Evolutionary conservation across 2,113 vertebrate species (phyloP), one percentile per base, ranked within the genome.

Genomic region (Myxocyprinus asiaticus): DNA sequence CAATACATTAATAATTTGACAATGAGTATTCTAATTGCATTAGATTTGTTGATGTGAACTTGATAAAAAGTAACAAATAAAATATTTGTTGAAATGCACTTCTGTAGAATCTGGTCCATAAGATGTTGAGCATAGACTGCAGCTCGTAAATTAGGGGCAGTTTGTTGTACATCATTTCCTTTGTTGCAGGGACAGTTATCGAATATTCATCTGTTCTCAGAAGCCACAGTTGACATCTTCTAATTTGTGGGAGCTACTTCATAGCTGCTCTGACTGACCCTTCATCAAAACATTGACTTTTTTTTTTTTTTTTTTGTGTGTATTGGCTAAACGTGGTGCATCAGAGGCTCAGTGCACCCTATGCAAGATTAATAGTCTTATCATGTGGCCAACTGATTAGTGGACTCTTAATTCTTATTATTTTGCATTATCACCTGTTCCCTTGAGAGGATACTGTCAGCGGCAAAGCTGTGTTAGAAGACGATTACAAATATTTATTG

Each of bases 401-500:
- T 90, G 90, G 88, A 88, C 87, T 92, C 90, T 92, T 91, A 92
- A 91, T 90, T 87, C 90, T 90, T 91, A 93, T 93, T 91, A 93
- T 89, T 91, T 88, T 84, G 89, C 90, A 90, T 92, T 91, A 93
- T 91, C 89, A 86, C 82, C 85, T 81, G 84, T 81, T 91, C 90
- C 90, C 90, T 74, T 71, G 90, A 90, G 91, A 91, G 87, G 79
- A 56, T 86, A 85, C 90, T 89, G 89, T 92, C 89, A 87, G 88
- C 86, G 79, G 85, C 85, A 86, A 86, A 83, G 88, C 85, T 91
- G 87, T 82, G 81, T 90, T 87, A 85, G 86, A 76, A 76, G 62
- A 81, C 85, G 88, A 91, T 89, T 87, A 86, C 88, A 81, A 86
- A 88, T 43, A 82, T 63, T 85, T 75, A 63, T 74, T 91, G 88